These are phyloP conservation scores for Ceratitis capitata DNA, from an alignment of 1,140 invertebrate species.

Conservation along the genomic window DNA sequence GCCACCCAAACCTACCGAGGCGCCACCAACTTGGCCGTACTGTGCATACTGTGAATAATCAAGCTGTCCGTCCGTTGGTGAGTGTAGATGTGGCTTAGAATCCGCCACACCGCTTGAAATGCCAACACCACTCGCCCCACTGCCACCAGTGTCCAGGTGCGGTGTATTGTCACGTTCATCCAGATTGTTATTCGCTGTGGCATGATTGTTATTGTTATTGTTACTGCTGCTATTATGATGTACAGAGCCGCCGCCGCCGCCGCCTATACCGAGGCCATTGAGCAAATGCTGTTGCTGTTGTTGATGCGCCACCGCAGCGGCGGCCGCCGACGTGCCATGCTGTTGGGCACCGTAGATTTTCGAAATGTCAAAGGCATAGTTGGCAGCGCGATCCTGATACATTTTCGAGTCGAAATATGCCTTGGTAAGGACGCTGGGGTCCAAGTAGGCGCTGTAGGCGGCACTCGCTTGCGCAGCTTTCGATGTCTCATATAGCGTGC, in stretches of 20 bases:
- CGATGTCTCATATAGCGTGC: slow-evolving; percentile 52
- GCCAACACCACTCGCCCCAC: slow-evolving; percentile 32
- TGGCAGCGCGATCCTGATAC: slow-evolving; percentile 78
- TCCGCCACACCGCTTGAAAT: slow-evolving; percentile 52
- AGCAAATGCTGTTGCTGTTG: slow-evolving; percentile 50
- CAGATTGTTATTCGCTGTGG: slow-evolving; percentile 55
- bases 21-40: slow-evolving; percentile 63
- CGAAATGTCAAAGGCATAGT: slow-evolving; percentile 74
- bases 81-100: slow-evolving; percentile 58
- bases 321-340: slow-evolving; percentile 54
- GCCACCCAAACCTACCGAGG: slow-evolving; percentile 45
- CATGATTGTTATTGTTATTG: slow-evolving; percentile 44
- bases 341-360: slow-evolving; percentile 71
- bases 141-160: slow-evolving; percentile 55
- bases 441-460: slow-evolving; percentile 72
- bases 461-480: slow-evolving; percentile 60
- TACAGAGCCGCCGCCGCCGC: too few species aligned
- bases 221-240: slow-evolving; percentile 13
- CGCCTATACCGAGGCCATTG: slow-evolving; percentile 47
- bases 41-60: slow-evolving; percentile 64
- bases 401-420: slow-evolving; percentile 82
- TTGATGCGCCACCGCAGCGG: slow-evolving; percentile 54
- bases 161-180: slow-evolving; percentile 62
- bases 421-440: slow-evolving; percentile 79
- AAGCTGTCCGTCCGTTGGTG: slow-evolving; percentile 58